Percentiles rank a stretch among this genome's conserved stretches.
Evolutionary conservation across 2,113 vertebrate genomes (phyloP).

Genomic region (Drymodes brunneopygia): DNA sequence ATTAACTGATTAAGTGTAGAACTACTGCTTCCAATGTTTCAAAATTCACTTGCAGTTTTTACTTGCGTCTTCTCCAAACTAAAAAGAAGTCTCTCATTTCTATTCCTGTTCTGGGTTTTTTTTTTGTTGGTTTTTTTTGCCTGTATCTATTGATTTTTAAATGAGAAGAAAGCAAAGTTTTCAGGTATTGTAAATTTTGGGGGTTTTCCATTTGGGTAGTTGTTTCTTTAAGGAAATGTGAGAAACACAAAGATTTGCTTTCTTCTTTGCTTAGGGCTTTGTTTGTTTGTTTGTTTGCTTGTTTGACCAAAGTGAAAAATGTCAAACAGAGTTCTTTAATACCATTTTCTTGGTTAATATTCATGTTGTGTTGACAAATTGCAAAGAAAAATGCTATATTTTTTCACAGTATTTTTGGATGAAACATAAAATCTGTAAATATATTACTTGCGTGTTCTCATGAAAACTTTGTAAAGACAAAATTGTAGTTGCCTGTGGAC

Average conservation of each 20-base stretch:
- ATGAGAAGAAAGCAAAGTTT: background rate
- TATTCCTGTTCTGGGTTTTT: background rate
- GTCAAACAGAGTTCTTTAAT: background rate
- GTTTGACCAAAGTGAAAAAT: background rate
- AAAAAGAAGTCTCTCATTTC: background rate
- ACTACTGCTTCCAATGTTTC: background rate
- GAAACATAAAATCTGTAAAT: background rate
- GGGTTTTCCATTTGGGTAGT: fast-evolving
- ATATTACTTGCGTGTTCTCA: fast-evolving
- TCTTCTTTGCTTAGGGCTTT: background rate
- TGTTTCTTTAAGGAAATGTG: background rate
- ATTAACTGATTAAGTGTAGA: background rate
- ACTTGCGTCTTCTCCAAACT: background rate
- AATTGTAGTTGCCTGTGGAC: fast-evolving
- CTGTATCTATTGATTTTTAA: background rate
- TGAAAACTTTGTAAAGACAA: background rate
- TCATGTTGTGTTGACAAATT: background rate
- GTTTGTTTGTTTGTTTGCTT: background rate
- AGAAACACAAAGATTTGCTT: background rate
- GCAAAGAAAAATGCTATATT: background rate
- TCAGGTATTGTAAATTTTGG: background rate
- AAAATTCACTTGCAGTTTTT: background rate
- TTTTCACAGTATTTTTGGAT: background rate
- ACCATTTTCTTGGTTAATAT: background rate
- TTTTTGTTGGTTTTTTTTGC: fast-evolving